Conservation (phyloP, 2,113 vertebrate genomes). For the Neogobius melanostomus region DNA sequence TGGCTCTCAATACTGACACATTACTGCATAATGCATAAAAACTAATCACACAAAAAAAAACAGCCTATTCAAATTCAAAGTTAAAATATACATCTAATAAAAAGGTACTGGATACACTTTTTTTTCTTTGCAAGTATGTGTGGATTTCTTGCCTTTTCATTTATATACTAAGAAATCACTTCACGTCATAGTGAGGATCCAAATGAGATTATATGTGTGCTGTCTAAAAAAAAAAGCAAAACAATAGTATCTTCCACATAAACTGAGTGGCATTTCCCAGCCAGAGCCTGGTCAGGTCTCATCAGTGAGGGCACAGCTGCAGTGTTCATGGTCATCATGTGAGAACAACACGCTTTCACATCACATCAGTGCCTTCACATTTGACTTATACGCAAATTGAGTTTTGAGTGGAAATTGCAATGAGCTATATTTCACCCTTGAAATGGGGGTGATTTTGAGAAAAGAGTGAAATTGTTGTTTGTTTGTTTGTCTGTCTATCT, state of each 20-base stretch:
- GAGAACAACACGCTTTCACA: constrained; percentile 13
- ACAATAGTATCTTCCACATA: not conserved
- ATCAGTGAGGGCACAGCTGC: constrained; percentile 12
- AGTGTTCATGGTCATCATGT: constrained; percentile 9
- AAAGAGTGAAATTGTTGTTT: no score
- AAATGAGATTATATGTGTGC: no score
- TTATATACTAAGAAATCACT: no score
- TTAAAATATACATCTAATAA: no score
- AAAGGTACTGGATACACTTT: no score
- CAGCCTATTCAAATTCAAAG: no score
- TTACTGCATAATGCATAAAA: constrained; percentile 22
- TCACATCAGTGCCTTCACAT: not conserved
- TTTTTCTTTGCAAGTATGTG: no score
- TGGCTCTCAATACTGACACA: constrained; percentile 52
- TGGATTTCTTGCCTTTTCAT: no score
- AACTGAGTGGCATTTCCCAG: not conserved
- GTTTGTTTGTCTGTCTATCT: no score
- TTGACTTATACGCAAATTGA: not conserved
- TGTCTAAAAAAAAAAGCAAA: no score
- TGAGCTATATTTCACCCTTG: not conserved
- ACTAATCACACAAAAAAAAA: no score
- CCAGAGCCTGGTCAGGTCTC: not conserved
- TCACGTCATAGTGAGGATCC: no score
- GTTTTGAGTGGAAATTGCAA: not conserved
- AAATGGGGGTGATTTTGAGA: not conserved